phyloP scores from a whole-genome alignment of 2,797 vertebrate species.

The Lepilemur ruficaudatus region DNA sequence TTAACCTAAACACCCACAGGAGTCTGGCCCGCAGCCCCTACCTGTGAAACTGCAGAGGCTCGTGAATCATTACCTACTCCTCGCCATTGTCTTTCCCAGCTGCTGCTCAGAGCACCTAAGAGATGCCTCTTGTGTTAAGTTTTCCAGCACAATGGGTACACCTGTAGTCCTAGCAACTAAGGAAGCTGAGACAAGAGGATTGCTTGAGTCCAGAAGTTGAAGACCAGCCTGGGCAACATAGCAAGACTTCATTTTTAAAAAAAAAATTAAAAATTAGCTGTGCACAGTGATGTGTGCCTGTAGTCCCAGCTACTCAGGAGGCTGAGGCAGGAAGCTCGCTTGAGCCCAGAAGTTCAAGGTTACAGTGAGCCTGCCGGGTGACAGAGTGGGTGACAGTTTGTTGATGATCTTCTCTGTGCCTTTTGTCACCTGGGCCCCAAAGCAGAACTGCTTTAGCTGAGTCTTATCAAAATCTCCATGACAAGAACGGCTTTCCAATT shows the following conservation, averaged over 20 bases:
- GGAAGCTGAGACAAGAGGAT: neutral
- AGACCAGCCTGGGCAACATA: neutral
- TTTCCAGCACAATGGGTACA: neutral
- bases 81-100: neutral
- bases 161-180: neutral
- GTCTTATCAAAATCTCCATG: neutral
- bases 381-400: neutral
- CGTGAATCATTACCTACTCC: neutral
- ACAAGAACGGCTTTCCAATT: neutral
- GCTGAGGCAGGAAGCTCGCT: neutral
- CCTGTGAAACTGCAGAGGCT: neutral
- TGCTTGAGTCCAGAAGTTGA: neutral
- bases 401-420: neutral
- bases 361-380: neutral
- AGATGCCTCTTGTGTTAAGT: neutral
- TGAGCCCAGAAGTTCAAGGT: neutral
- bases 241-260: neutral
- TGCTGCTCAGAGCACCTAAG: neutral
- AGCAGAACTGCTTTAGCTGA: neutral
- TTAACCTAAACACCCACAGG: neutral
- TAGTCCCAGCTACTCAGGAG: neutral
- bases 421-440: neutral
- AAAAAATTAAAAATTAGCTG: neutral
- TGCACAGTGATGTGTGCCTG: neutral
- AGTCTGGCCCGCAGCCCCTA: neutral